Conservation (phyloP, 2,888 invertebrate genomes). For the Stenodera caucasica region DNA sequence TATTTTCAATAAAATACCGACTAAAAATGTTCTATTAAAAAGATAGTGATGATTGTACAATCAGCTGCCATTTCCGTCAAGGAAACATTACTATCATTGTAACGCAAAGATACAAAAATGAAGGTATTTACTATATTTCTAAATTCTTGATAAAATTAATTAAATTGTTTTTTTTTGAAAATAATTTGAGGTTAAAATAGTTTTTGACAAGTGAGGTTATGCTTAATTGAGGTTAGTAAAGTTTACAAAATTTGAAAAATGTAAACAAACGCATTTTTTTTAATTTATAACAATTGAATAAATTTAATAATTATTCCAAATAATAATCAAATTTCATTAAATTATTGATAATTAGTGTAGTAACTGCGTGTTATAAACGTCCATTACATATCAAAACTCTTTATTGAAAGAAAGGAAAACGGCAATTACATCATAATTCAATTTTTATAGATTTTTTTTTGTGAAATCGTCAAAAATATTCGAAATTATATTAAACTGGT, state of each 20-base stretch:
- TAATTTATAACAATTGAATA: not conserved
- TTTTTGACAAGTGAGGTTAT: constrained; percentile 57
- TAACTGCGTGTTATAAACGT: constrained; percentile 45
- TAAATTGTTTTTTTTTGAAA: not conserved
- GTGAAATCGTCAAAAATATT: not conserved
- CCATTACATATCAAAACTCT: constrained; percentile 43
- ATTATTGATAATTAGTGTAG: constrained; percentile 13
- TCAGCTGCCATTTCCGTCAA: not conserved
- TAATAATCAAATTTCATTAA: constrained; percentile 9
- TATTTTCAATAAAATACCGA: too few relatives aligned
- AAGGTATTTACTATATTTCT: too few relatives aligned
- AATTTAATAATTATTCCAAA: not conserved
- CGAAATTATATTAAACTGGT: constrained; percentile 9
- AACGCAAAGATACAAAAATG: too few relatives aligned
- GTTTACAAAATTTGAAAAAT: constrained; percentile 51
- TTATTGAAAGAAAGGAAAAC: constrained; percentile 42
- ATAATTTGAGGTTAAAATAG: constrained; percentile 22
- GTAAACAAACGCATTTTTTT: constrained; percentile 50
- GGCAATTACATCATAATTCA: constrained; percentile 49
- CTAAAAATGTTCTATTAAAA: not conserved
- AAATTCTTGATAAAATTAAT: not conserved
- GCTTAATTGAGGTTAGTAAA: constrained; percentile 54
- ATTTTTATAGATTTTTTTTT: constrained; percentile 9
- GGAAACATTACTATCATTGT: too few relatives aligned
- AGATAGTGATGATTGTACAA: not conserved